Conservation (phyloP, 2,888 invertebrate species). For the Tetragonisca angustula region DNA sequence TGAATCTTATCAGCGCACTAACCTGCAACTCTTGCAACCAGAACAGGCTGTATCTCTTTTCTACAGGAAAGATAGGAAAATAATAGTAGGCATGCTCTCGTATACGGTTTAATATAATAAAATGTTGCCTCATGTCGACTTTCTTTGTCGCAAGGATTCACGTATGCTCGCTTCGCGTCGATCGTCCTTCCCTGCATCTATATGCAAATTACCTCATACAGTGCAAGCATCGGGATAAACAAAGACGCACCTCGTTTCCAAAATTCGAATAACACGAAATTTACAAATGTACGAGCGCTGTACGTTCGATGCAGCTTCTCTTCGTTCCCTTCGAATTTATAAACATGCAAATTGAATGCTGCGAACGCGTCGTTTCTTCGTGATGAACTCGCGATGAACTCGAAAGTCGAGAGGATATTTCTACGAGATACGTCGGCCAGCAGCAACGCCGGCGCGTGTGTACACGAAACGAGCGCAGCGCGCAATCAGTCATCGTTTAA, state of each 20-base stretch:
- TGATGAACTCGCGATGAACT: background rate
- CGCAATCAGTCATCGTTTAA: slow-evolving; percentile 18
- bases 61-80: background rate
- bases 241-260: no score
- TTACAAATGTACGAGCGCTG: background rate
- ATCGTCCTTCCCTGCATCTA: no score
- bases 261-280: background rate
- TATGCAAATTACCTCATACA: background rate
- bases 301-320: background rate
- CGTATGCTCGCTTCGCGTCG: background rate
- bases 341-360: background rate
- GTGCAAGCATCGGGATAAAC: background rate
- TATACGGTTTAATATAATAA: background rate
- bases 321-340: background rate
- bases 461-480: background rate
- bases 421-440: no score
- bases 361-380: background rate
- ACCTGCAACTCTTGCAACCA: no score
- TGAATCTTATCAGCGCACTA: background rate
- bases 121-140: background rate
- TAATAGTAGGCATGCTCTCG: background rate
- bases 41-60: background rate
- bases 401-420: no score
- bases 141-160: background rate
- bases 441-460: no score